Conservation (phyloP, 2,888 invertebrate species). For the Tinea pellionella region DNA sequence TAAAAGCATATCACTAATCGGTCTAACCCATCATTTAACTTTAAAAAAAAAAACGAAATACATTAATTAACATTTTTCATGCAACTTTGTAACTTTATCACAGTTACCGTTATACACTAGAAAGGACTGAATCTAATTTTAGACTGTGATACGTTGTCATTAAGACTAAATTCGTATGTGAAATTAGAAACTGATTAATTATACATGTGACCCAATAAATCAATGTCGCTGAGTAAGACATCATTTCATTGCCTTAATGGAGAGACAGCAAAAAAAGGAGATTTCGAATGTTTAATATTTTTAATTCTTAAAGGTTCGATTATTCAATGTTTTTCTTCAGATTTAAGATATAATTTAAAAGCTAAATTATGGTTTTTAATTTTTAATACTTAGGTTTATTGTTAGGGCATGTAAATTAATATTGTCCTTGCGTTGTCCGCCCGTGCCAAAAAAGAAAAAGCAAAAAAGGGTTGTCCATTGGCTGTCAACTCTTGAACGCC, state of each 20-base stretch:
- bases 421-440: too few relatives aligned
- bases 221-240: neutral
- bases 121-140: neutral
- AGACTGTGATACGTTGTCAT: neutral
- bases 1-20: neutral
- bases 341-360: too few relatives aligned
- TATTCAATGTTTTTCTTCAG: too few relatives aligned
- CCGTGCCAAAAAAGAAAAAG: too few relatives aligned
- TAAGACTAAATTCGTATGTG: neutral
- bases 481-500: too few relatives aligned
- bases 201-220: neutral
- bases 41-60: neutral
- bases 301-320: neutral
- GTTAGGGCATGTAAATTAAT: too few relatives aligned
- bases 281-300: neutral
- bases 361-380: too few relatives aligned
- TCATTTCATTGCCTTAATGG: neutral
- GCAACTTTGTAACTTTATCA: neutral
- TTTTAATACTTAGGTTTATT: too few relatives aligned
- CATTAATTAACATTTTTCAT: slow-evolving; percentile 5
- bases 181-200: neutral
- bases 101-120: neutral
- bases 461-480: too few relatives aligned
- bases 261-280: neutral
- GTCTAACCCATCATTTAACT: neutral